Conservation (phyloP, 2,113 vertebrate species). For the Podiceps cristatus region DNA sequence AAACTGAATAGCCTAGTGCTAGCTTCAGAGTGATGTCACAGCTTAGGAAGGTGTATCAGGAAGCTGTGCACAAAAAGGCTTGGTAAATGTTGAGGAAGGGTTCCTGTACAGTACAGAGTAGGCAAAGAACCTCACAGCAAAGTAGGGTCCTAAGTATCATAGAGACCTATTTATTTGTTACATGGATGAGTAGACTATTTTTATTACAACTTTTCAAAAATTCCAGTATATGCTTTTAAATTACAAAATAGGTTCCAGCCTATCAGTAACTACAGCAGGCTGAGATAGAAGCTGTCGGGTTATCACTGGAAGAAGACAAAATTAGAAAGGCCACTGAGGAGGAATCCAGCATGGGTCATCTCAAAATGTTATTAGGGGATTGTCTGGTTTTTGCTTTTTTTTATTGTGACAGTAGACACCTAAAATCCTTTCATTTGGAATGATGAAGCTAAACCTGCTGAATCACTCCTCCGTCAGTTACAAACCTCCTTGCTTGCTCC, state of each 20-base stretch:
- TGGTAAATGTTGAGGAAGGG: background rate
- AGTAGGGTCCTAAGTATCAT: background rate
- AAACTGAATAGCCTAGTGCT: background rate
- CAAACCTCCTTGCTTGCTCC: background rate
- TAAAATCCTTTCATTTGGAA: background rate
- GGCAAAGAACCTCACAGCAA: background rate
- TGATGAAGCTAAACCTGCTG: background rate
- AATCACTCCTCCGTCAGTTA: background rate
- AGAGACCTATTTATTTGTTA: background rate
- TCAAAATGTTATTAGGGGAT: background rate
- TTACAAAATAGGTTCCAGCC: background rate
- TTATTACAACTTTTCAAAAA: background rate
- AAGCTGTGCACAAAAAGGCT: background rate
- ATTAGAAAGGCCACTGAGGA: background rate
- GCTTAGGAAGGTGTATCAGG: background rate
- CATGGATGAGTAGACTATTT: background rate
- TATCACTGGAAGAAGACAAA: background rate
- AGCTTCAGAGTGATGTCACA: background rate
- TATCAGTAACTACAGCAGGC: background rate
- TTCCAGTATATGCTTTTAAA: background rate
- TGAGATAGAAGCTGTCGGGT: background rate
- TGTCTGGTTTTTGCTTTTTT: background rate
- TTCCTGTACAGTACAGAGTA: background rate
- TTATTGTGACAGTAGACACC: background rate
- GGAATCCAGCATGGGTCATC: background rate